Conservation (phyloP, 2,113 vertebrate species). For the Pongo pygmaeus region DNA sequence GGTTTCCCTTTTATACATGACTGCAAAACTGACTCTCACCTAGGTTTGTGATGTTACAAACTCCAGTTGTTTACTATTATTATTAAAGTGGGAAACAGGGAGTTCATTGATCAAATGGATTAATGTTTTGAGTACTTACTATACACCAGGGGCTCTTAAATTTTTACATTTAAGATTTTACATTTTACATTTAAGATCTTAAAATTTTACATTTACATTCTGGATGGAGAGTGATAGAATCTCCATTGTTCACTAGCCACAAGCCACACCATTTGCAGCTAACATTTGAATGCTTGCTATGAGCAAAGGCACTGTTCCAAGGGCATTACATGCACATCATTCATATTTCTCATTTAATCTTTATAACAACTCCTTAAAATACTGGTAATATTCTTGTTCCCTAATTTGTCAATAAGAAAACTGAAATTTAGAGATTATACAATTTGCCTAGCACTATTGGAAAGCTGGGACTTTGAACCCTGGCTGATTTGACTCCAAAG, state of each 20-base stretch:
- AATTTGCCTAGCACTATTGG: not conserved
- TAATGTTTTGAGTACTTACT: constrained; percentile 24
- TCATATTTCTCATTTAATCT: constrained; percentile 32
- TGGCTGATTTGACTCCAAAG: constrained; percentile 9
- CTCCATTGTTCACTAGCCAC: not conserved
- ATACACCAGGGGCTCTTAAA: not conserved
- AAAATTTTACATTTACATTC: not conserved
- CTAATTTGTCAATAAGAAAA: constrained; percentile 45
- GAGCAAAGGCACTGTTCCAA: not conserved
- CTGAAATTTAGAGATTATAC: not conserved
- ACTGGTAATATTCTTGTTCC: not conserved
- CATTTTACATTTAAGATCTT: not conserved
- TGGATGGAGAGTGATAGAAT: not conserved
- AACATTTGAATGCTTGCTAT: not conserved
- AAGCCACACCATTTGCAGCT: not conserved
- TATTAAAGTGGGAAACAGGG: not conserved
- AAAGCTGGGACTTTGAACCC: constrained; percentile 37
- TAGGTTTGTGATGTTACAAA: constrained; percentile 15
- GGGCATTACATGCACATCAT: not conserved
- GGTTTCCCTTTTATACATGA: not conserved
- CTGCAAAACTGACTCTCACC: not conserved
- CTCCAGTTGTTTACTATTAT: not conserved
- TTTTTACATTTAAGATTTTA: not conserved
- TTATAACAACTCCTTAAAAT: constrained; percentile 16
- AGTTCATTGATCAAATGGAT: not conserved